Evolutionary conservation across 2,888 invertebrate species (phyloP).

Genomic region (Aphodius granarius): DNA sequence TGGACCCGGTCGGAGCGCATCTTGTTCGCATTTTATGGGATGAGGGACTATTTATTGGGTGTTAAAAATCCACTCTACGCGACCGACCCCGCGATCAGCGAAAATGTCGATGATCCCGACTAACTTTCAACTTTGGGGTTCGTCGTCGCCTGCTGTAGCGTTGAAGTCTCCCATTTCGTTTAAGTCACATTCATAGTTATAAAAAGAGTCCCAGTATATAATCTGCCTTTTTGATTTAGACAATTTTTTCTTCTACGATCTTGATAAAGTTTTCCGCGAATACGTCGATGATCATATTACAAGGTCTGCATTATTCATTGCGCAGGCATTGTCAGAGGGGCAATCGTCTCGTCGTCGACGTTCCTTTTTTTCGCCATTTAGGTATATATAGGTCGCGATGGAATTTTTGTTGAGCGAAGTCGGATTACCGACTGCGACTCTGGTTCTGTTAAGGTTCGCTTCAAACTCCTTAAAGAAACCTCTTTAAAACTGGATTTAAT

Average conservation of each 20-base stretch:
- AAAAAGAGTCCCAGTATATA: too few species aligned
- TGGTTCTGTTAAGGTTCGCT: not conserved
- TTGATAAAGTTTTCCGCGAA: not conserved
- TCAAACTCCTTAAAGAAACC: too few species aligned
- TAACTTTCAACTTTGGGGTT: too few species aligned
- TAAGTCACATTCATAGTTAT: too few species aligned
- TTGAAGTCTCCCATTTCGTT: too few species aligned
- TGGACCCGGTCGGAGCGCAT: not conserved
- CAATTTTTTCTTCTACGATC: too few species aligned
- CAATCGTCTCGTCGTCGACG: not conserved
- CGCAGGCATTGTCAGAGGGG: not conserved
- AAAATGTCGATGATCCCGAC: not conserved
- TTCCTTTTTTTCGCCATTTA: not conserved
- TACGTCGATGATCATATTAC: not conserved
- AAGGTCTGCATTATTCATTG: not conserved
- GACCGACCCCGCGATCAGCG: not conserved
- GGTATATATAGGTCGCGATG: not conserved
- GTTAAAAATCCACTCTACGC: not conserved
- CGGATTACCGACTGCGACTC: not conserved
- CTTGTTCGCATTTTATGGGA: not conserved
- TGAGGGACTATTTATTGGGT: not conserved
- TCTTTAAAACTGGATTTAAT: not conserved
- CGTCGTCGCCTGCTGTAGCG: too few species aligned
- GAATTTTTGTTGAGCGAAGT: not conserved
- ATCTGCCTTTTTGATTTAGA: too few species aligned